A percentile compares a stretch with the other conserved stretches of the same genome.
Evolutionary conservation across 92 coral and sea anemone species (phyloP).

Genomic region (Isaurus tuberculatus): DNA sequence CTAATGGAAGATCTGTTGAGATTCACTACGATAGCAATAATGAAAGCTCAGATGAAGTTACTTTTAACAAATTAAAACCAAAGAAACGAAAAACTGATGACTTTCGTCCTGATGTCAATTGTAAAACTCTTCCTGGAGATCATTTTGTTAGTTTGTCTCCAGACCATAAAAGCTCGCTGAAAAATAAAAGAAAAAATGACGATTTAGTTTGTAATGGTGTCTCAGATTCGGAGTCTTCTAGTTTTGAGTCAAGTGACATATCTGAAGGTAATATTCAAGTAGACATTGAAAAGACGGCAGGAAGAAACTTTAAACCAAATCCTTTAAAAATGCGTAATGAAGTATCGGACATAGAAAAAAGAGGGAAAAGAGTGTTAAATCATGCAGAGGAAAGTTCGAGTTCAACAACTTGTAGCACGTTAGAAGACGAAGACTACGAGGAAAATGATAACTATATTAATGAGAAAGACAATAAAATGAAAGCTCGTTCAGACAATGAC

Average conservation of each 20-base stretch:
- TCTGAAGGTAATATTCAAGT: not conserved
- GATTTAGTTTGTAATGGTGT: not conserved
- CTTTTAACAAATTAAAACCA: not conserved
- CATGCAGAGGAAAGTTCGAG: not conserved
- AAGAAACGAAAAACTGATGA: conserved; percentile 1
- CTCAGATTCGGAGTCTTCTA: not conserved
- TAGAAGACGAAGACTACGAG: not conserved
- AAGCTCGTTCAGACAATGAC: not conserved
- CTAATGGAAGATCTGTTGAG: not conserved
- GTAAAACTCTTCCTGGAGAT: not conserved
- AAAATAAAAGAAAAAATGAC: not conserved
- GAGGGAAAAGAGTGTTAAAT: not conserved
- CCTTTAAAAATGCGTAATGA: not conserved
- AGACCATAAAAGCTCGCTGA: not conserved
- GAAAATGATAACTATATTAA: not conserved
- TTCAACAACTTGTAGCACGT: not conserved
- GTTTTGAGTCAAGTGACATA: not conserved
- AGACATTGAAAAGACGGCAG: not conserved
- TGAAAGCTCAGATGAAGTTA: not conserved
- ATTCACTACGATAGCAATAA: not conserved
- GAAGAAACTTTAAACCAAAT: not conserved
- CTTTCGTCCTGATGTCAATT: not conserved
- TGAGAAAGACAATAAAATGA: not conserved
- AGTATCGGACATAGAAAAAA: not conserved
- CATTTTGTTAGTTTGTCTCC: not conserved